These are phyloP conservation scores for Anoplolepis gracilipes DNA, from an alignment of 1,140 invertebrate species.

Conservation along the genomic window DNA sequence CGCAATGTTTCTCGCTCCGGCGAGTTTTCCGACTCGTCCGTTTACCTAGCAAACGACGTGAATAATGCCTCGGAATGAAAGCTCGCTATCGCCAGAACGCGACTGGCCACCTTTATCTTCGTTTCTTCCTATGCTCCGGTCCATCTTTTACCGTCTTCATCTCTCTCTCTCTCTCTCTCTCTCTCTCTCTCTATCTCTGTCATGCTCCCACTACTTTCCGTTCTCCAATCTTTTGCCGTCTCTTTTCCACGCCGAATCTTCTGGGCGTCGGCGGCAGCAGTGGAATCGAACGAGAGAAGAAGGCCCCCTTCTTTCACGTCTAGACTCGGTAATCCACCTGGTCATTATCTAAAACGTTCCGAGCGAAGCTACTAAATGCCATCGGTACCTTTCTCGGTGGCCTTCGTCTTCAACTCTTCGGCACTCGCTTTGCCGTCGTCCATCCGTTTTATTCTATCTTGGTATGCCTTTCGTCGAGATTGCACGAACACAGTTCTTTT, in stretches of 20 bases:
- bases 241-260: neutral
- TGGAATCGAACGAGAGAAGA: constrained; percentile 67
- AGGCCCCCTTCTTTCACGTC: constrained; percentile 46
- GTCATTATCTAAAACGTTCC: constrained; percentile 77
- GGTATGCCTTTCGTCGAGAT: constrained; percentile 54
- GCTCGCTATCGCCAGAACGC: constrained; percentile 34
- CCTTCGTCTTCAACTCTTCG: constrained; percentile 11
- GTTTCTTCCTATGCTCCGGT: neutral
- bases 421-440: constrained; percentile 46
- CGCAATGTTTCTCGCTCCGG: constrained; percentile 61
- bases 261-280: neutral
- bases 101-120: constrained; percentile 27
- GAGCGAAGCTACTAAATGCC: constrained; percentile 74
- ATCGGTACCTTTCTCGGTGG: constrained; percentile 73
- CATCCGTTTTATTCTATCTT: constrained; percentile 14
- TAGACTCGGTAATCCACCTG: constrained; percentile 56
- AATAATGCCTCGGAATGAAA: constrained; percentile 56
- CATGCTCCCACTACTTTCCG: too few species aligned
- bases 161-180: neutral
- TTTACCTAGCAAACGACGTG: constrained; percentile 47
- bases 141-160: neutral
- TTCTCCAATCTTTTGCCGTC: neutral
- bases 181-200: neutral
- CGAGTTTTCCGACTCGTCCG: constrained; percentile 58
- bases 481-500: constrained; percentile 17